These are phyloP conservation scores for Drosophila erecta DNA, from an alignment of 1,140 invertebrate species.

Conservation along the genomic window DNA sequence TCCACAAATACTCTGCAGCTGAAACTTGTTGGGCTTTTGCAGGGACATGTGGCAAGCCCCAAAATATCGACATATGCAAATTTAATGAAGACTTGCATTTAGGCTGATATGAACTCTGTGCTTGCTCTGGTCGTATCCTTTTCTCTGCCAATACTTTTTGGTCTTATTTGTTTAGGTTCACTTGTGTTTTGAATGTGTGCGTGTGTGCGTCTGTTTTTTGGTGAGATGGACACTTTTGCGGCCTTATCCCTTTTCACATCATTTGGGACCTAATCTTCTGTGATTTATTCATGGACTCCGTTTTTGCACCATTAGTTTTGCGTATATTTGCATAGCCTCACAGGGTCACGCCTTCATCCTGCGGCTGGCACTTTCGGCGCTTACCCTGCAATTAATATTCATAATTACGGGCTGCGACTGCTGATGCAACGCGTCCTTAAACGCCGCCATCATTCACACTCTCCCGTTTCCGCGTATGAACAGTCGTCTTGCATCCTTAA, in stretches of 20 bases:
- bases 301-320: slow-evolving; percentile 76
- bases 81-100: slow-evolving; percentile 45
- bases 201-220: neutral
- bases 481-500: slow-evolving; percentile 57
- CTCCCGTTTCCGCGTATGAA: slow-evolving; percentile 1
- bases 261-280: slow-evolving; percentile 75
- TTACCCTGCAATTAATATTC: slow-evolving; percentile 70
- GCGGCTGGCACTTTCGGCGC: slow-evolving; percentile 18
- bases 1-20: neutral
- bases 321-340: slow-evolving; percentile 62
- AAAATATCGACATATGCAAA: slow-evolving; percentile 57
- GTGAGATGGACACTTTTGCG: slow-evolving; percentile 42
- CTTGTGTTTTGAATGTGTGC: neutral
- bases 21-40: neutral
- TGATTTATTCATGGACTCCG: slow-evolving; percentile 79
- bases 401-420: slow-evolving; percentile 54
- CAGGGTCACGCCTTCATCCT: slow-evolving; percentile 18
- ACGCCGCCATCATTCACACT: slow-evolving; percentile 53
- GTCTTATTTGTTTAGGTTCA: slow-evolving; percentile 66
- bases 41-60: slow-evolving; percentile 2
- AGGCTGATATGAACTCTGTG: slow-evolving; percentile 32
- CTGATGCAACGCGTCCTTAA: slow-evolving; percentile 46
- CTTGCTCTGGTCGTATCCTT: slow-evolving; percentile 19
- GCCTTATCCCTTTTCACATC: slow-evolving; percentile 71
- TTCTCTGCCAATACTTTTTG: slow-evolving; percentile 21